These are phyloP conservation scores for Drosophila maculinotata DNA, from an alignment of 2,888 invertebrate genomes.

Conservation along the genomic window DNA sequence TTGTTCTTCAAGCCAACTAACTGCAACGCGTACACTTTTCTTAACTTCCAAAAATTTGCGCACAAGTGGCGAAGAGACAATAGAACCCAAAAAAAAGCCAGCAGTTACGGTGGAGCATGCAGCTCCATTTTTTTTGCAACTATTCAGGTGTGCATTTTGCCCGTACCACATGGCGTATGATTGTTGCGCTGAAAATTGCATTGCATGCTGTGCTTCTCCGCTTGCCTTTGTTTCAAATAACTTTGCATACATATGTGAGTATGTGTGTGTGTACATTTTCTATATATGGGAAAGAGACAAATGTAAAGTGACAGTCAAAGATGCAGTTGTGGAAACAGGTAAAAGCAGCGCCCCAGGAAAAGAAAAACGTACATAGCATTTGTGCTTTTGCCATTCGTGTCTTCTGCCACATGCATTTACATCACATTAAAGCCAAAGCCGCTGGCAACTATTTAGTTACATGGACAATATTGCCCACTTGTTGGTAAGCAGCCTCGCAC, in stretches of 20 bases:
- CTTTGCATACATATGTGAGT: conserved; percentile 5
- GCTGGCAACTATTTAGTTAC: conserved; percentile 27
- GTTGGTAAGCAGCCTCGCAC: conserved; percentile 27
- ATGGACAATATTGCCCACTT: conserved; percentile 37
- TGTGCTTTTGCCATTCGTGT: not conserved
- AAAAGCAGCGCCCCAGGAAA: conserved; percentile 23
- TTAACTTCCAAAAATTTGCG: conserved; percentile 36
- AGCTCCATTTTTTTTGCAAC: conserved; percentile 3
- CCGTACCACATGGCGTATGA: conserved; percentile 44
- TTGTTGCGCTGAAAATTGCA: conserved; percentile 50
- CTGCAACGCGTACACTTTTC: conserved; percentile 31
- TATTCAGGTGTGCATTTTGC: conserved; percentile 12
- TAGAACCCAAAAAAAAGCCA: conserved; percentile 13
- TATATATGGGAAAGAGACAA: conserved; percentile 29
- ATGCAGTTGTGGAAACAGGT: conserved; percentile 29
- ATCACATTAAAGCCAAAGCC: conserved; percentile 17
- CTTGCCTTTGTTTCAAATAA: conserved; percentile 7
- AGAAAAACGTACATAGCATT: not conserved
- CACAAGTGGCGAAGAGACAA: conserved; percentile 43
- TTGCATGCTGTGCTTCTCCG: conserved; percentile 7
- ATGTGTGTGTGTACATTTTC: conserved; percentile 16
- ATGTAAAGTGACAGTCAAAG: conserved; percentile 53
- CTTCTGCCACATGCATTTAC: conserved; percentile 2
- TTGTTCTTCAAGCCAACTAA: conserved; percentile 31
- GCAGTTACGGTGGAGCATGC: not conserved